phyloP scores from a whole-genome alignment of 2,797 vertebrate species.

The Furcifer pardalis region DNA sequence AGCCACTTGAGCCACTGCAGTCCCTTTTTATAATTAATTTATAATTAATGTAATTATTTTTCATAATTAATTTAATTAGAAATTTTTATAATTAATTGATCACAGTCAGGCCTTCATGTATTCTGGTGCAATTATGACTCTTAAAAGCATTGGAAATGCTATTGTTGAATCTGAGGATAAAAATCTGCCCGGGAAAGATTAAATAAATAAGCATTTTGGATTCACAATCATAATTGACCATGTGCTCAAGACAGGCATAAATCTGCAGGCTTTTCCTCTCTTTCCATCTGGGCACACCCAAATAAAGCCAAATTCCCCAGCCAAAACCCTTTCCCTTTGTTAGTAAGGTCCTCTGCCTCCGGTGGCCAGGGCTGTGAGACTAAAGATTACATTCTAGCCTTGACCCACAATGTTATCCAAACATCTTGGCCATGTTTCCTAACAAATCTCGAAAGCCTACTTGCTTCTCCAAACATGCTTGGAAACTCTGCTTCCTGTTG shows the following conservation, averaged over 20 bases:
- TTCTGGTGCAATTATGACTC: background rate
- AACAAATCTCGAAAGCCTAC: background rate
- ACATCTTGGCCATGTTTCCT: background rate
- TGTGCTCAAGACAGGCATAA: background rate
- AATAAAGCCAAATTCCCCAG: background rate
- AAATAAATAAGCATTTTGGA: conserved; percentile 3
- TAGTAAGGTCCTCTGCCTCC: conserved; percentile 22
- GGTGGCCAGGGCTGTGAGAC: conserved; percentile 6
- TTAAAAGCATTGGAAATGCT: background rate
- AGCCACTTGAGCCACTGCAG: too few species aligned
- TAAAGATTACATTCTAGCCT: conserved; percentile 12
- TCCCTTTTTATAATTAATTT: too few species aligned
- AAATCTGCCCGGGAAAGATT: background rate
- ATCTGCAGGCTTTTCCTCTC: background rate
- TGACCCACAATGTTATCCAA: background rate
- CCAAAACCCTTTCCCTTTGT: conserved; percentile 19
- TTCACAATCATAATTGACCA: background rate
- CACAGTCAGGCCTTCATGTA: background rate
- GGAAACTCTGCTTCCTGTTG: background rate
- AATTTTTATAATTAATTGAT: too few species aligned
- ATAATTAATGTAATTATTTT: too few species aligned
- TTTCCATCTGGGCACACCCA: conserved; percentile 31
- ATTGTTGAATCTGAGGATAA: background rate
- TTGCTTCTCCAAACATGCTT: fast-evolving
- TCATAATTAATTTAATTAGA: too few species aligned